These are phyloP conservation scores for Thereuonema tuberculata DNA, from an alignment of 1,140 invertebrate species.

Conservation along the genomic window DNA sequence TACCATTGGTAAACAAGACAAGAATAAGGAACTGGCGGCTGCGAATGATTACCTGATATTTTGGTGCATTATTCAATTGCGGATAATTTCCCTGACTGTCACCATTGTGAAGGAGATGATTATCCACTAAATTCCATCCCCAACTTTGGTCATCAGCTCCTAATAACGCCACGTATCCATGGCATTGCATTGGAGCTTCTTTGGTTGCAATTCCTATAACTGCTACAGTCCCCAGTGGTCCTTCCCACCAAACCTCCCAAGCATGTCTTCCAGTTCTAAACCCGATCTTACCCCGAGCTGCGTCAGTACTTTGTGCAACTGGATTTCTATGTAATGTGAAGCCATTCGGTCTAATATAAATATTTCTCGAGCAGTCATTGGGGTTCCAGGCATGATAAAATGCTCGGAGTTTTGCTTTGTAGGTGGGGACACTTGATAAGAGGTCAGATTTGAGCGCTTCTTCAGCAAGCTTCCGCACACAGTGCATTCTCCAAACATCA, in stretches of 20 bases:
- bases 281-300: conserved; percentile 82
- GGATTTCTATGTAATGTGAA: conserved; percentile 97
- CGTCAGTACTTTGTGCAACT: conserved; percentile 96
- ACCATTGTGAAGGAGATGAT: conserved; percentile 91
- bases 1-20: too few relatives aligned
- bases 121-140: conserved; percentile 99
- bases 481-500: conserved; percentile 87
- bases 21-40: too few relatives aligned
- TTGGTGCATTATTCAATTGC: conserved; percentile 87
- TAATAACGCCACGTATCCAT: conserved; percentile 85
- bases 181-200: conserved; percentile 73
- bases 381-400: conserved; percentile 95
- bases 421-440: conserved; percentile 71
- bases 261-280: conserved; percentile 86
- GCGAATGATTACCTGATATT: conserved; percentile 97
- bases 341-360: conserved; percentile 92
- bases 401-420: conserved; percentile 86
- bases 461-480: conserved; percentile 69
- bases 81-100: conserved; percentile 92
- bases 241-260: conserved; percentile 99
- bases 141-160: conserved; percentile 94
- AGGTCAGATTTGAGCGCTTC: conserved; percentile 87
- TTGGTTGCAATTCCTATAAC: conserved; percentile 92
- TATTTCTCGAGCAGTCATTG: conserved; percentile 89
- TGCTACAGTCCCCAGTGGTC: conserved; percentile 87